Percentiles rank a stretch among this genome's conserved stretches.
These are phyloP conservation scores for Andrena camellia DNA, from an alignment of 2,888 invertebrate genomes.

Conservation along the genomic window DNA sequence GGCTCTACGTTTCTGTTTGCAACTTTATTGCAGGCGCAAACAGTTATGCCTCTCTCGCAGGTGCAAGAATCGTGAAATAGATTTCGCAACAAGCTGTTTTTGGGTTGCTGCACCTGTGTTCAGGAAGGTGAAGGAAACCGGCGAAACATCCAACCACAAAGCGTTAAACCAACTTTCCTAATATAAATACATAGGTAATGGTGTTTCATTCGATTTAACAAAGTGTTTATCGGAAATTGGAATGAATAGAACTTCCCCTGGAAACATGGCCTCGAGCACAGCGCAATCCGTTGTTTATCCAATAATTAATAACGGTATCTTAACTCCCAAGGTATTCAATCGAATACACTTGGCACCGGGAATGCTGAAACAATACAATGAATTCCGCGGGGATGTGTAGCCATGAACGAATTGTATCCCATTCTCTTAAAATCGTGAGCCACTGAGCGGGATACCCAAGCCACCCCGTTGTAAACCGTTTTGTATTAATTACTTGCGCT, in stretches of 20 bases:
- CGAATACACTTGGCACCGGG: conserved; percentile 10
- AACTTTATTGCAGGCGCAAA: too few relatives aligned
- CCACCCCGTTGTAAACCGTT: conserved; percentile 9
- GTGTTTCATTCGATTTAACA: neutral
- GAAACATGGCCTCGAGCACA: conserved; percentile 10
- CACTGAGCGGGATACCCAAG: neutral
- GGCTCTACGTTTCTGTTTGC: too few relatives aligned
- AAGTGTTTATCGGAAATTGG: conserved; percentile 2
- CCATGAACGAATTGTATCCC: conserved; percentile 26
- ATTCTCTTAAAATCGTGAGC: conserved; percentile 36
- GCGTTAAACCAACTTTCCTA: neutral
- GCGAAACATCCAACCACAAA: too few relatives aligned
- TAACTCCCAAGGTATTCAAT: conserved; percentile 40
- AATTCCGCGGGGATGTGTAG: conserved; percentile 16
- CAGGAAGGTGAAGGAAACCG: neutral
- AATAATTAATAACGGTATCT: conserved; percentile 54
- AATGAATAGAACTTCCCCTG: conserved; percentile 10
- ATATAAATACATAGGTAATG: conserved; percentile 9
- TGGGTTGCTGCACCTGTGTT: too few relatives aligned
- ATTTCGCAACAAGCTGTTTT: too few relatives aligned
- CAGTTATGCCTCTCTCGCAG: too few relatives aligned
- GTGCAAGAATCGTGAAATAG: too few relatives aligned
- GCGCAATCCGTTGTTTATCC: conserved; percentile 30
- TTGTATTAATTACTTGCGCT: conserved; percentile 30
- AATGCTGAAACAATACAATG: conserved; percentile 27